A percentile compares a stretch with the other conserved stretches of the same genome.
Conservation (phyloP, 2,888 invertebrate species). For the Chydorus sphaericus region DNA sequence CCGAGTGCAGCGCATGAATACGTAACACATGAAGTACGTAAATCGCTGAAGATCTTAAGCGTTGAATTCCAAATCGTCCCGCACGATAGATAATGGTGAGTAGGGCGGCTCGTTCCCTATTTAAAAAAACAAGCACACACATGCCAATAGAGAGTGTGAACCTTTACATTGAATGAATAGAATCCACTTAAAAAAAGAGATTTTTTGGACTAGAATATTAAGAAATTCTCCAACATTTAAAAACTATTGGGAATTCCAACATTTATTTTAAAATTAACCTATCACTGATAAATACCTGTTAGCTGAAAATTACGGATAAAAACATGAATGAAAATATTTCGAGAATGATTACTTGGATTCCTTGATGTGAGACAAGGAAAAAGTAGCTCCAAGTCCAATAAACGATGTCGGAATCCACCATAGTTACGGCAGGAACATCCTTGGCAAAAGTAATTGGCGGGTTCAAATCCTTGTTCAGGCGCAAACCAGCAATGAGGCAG, state of each 20-base stretch:
- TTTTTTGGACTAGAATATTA: too few relatives aligned
- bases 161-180: background rate
- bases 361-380: conserved; percentile 55
- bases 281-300: too few relatives aligned
- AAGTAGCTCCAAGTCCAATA: conserved; percentile 79
- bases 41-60: conserved; percentile 62
- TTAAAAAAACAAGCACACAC: too few relatives aligned
- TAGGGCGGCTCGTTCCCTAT: conserved; percentile 73
- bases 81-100: conserved; percentile 68
- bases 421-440: conserved; percentile 73
- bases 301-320: too few relatives aligned
- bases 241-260: too few relatives aligned
- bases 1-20: conserved; percentile 63
- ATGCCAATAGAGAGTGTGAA: background rate
- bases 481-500: conserved; percentile 53
- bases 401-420: conserved; percentile 70
- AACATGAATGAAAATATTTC: too few relatives aligned
- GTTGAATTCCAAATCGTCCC: conserved; percentile 55
- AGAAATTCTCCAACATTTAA: too few relatives aligned
- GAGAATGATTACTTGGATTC: conserved; percentile 33
- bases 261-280: too few relatives aligned
- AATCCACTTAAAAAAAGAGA: too few relatives aligned
- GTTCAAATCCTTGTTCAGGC: conserved; percentile 38
- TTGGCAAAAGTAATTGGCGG: conserved; percentile 68
- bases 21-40: conserved; percentile 68